Base-by-base conservation (phyloP, 2,797 vertebrate genomes). In the Jordanella pulchra region DNA sequence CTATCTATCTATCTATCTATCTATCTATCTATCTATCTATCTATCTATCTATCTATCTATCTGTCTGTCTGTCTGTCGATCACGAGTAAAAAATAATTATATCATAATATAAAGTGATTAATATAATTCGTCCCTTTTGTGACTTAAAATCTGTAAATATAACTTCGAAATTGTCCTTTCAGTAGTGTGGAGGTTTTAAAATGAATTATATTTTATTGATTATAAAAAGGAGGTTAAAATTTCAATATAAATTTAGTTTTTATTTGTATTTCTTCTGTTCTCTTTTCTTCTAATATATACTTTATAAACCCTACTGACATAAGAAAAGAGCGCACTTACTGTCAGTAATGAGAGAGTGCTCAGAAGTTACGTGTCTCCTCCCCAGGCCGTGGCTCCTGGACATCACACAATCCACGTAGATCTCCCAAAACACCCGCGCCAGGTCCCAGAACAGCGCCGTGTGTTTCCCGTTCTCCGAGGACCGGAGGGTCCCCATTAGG, bases 401-500 rank as follows among this genome's bases (percentile, higher is more conserved):
- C 78, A 97, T 82, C 21, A 99, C 94, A 4, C 97, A 99, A 84
- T 99, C 96, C 87, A 96, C 92, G 30, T 99, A 99, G 42, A 97
- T 95, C 89, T 97, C 96, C 97, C 96, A 98, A 92, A 99, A 99
- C 82, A 98, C 95, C 75, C 96, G 96, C 55, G 97, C 96, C 90
- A 99, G 93, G 89, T 98, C 95, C 97, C 97, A 98, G 93, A 96
- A 99, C 64, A 99, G 91, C 73, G 94, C 94, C 35, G 91, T 91
- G 47, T 98, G 97, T 79, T 96, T 96, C 86, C 93, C 85, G 88
- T 98, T 96, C 73, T 95, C 95, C 14, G 97, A 99, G 15, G 96
- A 92, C 86, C 95, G 96, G 51, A 99, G 93, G 84, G 94, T 94
- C 82, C 95, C 91, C 97, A 99, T 98, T 56, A 97, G 94, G 82